A percentile compares a stretch with the other conserved stretches of the same genome.
Conservation (phyloP, 92 coral and sea anemone species). For the Zoanthus sansibaricus region DNA sequence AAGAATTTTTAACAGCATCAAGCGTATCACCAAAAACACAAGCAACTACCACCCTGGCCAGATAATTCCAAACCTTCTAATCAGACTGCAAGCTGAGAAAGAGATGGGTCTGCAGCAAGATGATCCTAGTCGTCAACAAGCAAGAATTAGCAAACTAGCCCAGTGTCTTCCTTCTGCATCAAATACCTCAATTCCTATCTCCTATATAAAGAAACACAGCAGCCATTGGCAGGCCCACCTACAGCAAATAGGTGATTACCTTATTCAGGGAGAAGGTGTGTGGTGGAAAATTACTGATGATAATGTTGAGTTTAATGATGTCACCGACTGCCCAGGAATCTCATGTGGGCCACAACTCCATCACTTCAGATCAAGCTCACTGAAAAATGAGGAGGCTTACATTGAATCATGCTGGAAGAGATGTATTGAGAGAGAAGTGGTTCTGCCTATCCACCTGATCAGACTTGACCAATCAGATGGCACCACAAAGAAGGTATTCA, state of each 20-base stretch:
- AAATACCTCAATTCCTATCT: not conserved
- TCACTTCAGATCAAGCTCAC: constrained; percentile 6
- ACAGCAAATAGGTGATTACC: constrained; percentile 1
- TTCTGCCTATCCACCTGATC: too few relatives aligned
- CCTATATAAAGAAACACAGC: not conserved
- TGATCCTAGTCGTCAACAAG: not conserved
- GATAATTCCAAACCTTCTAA: too few relatives aligned
- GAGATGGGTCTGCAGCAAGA: not conserved
- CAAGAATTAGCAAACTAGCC: not conserved
- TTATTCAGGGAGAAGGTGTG: not conserved
- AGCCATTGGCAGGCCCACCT: not conserved
- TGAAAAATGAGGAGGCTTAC: not conserved
- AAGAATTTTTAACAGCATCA: too few relatives aligned
- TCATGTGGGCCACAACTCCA: constrained; percentile 3
- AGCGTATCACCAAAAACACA: too few relatives aligned
- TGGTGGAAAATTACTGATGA: not conserved
- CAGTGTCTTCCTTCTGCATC: not conserved
- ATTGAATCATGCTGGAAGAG: too few relatives aligned
- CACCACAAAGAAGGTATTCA: too few relatives aligned
- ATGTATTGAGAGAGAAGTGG: too few relatives aligned
- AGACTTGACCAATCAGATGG: too few relatives aligned
- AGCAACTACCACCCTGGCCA: too few relatives aligned
- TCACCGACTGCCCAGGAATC: not conserved
- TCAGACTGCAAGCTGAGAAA: not conserved
- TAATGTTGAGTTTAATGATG: not conserved